Percentiles rank a stretch among this genome's conserved stretches.
phyloP scores from a whole-genome alignment of 2,888 invertebrate species.

The Tricholauxania praeusta region DNA sequence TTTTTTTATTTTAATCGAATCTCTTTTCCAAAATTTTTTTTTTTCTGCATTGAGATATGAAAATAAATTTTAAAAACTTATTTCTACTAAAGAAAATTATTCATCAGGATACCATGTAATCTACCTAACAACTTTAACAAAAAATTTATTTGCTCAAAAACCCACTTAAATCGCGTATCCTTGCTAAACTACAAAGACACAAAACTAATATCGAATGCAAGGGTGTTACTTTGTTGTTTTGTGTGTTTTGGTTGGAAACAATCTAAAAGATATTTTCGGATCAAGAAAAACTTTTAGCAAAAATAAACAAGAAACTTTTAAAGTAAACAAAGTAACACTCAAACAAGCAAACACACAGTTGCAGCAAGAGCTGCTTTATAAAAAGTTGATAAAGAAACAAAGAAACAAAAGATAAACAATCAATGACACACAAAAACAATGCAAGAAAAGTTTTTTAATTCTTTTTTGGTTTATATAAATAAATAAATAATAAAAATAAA shows the following conservation, averaged over 20 bases:
- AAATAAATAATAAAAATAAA: constrained; percentile 27
- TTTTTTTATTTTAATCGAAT: too few relatives aligned
- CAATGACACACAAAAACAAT: constrained; percentile 12
- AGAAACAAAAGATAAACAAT: constrained; percentile 4
- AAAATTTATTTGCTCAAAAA: not conserved
- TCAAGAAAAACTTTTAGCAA: constrained; percentile 62
- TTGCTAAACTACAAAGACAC: too few relatives aligned
- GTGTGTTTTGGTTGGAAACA: constrained; percentile 57
- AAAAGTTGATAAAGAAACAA: too few relatives aligned
- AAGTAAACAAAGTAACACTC: constrained; percentile 4
- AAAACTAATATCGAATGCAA: too few relatives aligned
- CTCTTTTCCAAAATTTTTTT: too few relatives aligned
- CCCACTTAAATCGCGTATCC: constrained; percentile 1
- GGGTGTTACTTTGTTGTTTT: constrained; percentile 44
- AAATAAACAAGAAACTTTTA: constrained; percentile 14
- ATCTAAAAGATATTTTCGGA: constrained; percentile 60
- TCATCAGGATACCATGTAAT: too few relatives aligned
- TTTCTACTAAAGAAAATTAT: too few relatives aligned
- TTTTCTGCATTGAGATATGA: too few relatives aligned
- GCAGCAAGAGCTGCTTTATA: not conserved
- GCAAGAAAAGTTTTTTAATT: constrained; percentile 44
- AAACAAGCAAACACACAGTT: not conserved
- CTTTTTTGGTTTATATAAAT: constrained; percentile 18
- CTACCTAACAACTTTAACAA: too few relatives aligned
- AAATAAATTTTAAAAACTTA: too few relatives aligned